Evolutionary conservation across 1,140 invertebrate species (phyloP).

Genomic region (Psilanteris sp.): DNA sequence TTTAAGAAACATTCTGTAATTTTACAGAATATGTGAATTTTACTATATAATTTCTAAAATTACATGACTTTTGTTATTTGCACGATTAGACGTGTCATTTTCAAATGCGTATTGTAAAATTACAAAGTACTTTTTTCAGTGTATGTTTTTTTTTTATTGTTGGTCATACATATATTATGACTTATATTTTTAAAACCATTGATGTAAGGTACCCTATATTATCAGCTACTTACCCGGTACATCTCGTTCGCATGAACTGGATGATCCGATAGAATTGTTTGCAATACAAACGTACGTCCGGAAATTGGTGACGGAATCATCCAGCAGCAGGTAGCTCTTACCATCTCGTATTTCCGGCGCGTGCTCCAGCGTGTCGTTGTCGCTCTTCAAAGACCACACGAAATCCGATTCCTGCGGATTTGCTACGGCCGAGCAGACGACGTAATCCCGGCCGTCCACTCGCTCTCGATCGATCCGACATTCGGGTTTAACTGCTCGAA

Average conservation of each 20-base stretch:
- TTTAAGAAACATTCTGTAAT: too few relatives aligned
- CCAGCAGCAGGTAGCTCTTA: slow-evolving; percentile 84
- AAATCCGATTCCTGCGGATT: slow-evolving; percentile 91
- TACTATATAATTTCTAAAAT: too few relatives aligned
- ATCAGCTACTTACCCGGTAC: slow-evolving; percentile 78
- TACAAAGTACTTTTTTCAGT: too few relatives aligned
- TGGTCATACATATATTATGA: too few relatives aligned
- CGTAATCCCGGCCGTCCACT: slow-evolving; percentile 86
- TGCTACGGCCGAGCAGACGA: slow-evolving; percentile 89
- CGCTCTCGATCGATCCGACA: slow-evolving; percentile 88
- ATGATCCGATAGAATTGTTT: slow-evolving; percentile 89
- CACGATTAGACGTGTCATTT: too few relatives aligned
- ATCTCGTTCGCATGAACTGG: slow-evolving; percentile 88
- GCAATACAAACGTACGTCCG: slow-evolving; percentile 91
- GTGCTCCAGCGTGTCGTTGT: slow-evolving; percentile 86
- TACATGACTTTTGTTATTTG: too few relatives aligned
- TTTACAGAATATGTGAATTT: too few relatives aligned
- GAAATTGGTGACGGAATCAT: slow-evolving; percentile 83
- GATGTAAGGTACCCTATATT: too few relatives aligned
- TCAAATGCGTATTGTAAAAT: too few relatives aligned
- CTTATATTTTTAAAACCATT: too few relatives aligned
- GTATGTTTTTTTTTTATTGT: too few relatives aligned
- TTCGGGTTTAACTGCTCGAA: slow-evolving; percentile 88
- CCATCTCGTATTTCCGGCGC: slow-evolving; percentile 79
- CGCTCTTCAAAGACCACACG: slow-evolving; percentile 90